Conservation (phyloP, 2,797 vertebrate species). For the Manis pentadactyla region DNA sequence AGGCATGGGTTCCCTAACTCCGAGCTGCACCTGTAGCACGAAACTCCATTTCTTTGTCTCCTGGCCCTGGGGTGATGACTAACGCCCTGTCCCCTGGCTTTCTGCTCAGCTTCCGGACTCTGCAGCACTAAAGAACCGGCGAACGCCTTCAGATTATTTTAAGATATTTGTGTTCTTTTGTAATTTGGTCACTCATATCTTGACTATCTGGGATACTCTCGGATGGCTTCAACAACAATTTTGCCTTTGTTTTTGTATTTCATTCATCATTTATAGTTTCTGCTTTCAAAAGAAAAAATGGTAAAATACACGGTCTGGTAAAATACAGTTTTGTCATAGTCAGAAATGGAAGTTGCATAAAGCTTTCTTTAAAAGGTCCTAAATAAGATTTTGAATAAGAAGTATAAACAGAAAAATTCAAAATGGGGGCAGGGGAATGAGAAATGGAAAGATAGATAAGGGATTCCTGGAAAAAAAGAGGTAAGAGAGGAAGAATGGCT, state of each 20-base stretch:
- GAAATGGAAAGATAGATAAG: not conserved
- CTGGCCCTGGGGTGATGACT: not conserved
- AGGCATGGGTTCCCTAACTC: not conserved
- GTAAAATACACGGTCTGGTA: not conserved
- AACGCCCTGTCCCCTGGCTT: not conserved
- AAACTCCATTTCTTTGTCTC: not conserved
- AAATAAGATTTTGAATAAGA: not conserved
- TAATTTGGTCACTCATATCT: not conserved
- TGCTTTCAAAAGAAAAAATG: not conserved
- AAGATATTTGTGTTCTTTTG: not conserved
- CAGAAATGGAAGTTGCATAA: not conserved
- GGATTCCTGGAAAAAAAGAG: not conserved
- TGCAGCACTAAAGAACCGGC: not conserved
- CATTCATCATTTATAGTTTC: not conserved
- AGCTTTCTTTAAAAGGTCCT: not conserved
- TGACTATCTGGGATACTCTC: not conserved
- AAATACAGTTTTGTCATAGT: not conserved
- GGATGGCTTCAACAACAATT: not conserved
- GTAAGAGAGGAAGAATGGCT: conserved; percentile 34
- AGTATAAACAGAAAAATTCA: not conserved
- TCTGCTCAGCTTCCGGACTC: not conserved
- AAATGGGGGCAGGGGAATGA: not conserved
- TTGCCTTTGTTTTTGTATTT: not conserved
- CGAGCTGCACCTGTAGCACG: not conserved
- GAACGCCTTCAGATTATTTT: not conserved